Base-by-base conservation (phyloP, 2,888 invertebrate species). In the Monoplex corrugatus region DNA sequence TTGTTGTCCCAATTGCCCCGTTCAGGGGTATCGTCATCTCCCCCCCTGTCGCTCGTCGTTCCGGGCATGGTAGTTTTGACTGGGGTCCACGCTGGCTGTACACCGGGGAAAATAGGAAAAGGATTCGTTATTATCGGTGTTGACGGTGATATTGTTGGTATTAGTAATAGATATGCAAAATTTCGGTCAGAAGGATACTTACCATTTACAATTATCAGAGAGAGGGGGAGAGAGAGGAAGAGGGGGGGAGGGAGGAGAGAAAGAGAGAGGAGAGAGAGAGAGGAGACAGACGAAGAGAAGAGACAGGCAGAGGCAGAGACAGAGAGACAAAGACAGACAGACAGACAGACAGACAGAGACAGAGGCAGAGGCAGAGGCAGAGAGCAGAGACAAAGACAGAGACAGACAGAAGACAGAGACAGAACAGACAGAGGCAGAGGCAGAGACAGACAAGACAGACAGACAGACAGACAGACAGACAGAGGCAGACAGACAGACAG, bases 1-100 rank as follows among this genome's bases (percentile, higher is more conserved):
- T 91, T 91, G 89, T 87, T 87, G 72, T 89, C 89, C 90, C 90
- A 91, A 40, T 88, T 57, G 28, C 87, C 90, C 6, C 90, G 38
- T n/a, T 87, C 87, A 8, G 80, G 57, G 50, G 35, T 84, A 38
- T 23, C 68, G 45, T 45, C 82, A 57, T 5, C 45, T 78, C 28
- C 78, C 28, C 23, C 75, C 35, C 40, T 72, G 43, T 40, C 89
- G 23, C 45, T 40, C 38, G 75, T 83, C 45, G 32, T 87, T 50
- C 43, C 88, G 38, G 28, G 82, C 28, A 0, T n/a, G 38, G 72
- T 68, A 40, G 57, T 38, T 23, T 50, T 45, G 19, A 57, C 89
- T 23, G n/a, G 63, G 8, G 44, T 87, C 87, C 45, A 35, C 45
- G 85, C 16, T 1, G 85, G 45, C 85, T 85, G 85, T 32, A n/a